Evolutionary conservation across 2,113 vertebrate species (phyloP).

Genomic region (Gopherus flavomarginatus): DNA sequence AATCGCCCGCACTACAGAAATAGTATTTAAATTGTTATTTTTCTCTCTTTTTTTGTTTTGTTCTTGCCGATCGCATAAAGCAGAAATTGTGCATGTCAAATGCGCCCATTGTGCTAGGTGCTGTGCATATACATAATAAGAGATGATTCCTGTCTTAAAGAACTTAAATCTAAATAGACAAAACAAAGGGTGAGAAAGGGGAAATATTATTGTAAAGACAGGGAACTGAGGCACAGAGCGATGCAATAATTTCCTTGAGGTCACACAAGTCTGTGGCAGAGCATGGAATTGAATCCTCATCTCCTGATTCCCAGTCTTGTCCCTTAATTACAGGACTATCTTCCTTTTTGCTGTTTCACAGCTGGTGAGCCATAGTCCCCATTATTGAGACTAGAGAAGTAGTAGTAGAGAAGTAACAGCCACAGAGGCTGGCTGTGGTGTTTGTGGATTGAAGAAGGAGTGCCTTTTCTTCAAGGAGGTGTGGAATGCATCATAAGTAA

Average conservation of each 20-base stretch:
- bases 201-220: not conserved
- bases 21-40: too few species aligned
- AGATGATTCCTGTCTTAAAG: not conserved
- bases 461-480: not conserved
- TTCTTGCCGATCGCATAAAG: too few species aligned
- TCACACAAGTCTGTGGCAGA: not conserved
- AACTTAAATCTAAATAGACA: not conserved
- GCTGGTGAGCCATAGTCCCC: not conserved
- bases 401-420: not conserved
- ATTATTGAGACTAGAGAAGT: not conserved
- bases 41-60: too few species aligned
- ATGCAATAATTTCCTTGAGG: not conserved
- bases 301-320: not conserved
- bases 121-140: not conserved
- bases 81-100: too few species aligned
- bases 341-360: not conserved
- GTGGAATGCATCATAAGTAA: not conserved
- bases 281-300: not conserved
- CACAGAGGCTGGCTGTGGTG: not conserved
- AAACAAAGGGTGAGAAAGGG: not conserved
- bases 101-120: not conserved
- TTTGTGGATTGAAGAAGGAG: not conserved
- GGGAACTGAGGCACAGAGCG: not conserved
- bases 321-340: not conserved
- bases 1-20: too few species aligned